These are phyloP conservation scores for Channallabes apus DNA, from an alignment of 2,797 vertebrate genomes.

Conservation along the genomic window DNA sequence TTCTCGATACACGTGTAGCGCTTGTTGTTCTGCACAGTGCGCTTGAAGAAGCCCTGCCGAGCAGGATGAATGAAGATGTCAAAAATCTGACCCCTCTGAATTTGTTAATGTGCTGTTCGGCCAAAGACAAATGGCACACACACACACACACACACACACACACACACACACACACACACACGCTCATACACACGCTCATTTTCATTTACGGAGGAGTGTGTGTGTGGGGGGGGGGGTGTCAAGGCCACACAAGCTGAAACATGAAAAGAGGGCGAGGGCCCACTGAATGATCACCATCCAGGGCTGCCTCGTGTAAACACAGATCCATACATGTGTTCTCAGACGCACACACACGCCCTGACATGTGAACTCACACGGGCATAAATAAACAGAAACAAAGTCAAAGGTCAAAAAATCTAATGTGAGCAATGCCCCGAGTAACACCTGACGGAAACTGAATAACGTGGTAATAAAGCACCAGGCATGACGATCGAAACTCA, in stretches of 20 bases:
- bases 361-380: constrained; percentile 49
- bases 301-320: constrained; percentile 48
- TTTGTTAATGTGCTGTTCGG: constrained; percentile 75
- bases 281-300: constrained; percentile 47
- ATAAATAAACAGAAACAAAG: constrained; percentile 55
- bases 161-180: constrained; percentile 48
- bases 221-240: constrained; percentile 22
- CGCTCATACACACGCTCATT: constrained; percentile 35
- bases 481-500: not conserved
- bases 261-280: constrained; percentile 49
- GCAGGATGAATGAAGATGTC: constrained; percentile 69
- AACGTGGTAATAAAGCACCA: not conserved
- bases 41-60: constrained; percentile 96
- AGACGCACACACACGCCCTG: constrained; percentile 42
- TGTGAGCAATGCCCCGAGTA: not conserved
- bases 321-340: constrained; percentile 39
- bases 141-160: constrained; percentile 57
- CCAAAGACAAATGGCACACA: constrained; percentile 58
- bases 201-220: constrained; percentile 39
- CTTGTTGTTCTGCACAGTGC: constrained; percentile 99
- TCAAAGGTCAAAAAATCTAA: constrained; percentile 26
- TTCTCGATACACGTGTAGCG: constrained; percentile 99
- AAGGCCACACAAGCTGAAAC: constrained; percentile 54
- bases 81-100: constrained; percentile 69
- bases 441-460: not conserved